A percentile compares a stretch with the other conserved stretches of the same genome.
Evolutionary conservation across 2,113 vertebrate species (phyloP).

Genomic region (Geococcyx californianus): DNA sequence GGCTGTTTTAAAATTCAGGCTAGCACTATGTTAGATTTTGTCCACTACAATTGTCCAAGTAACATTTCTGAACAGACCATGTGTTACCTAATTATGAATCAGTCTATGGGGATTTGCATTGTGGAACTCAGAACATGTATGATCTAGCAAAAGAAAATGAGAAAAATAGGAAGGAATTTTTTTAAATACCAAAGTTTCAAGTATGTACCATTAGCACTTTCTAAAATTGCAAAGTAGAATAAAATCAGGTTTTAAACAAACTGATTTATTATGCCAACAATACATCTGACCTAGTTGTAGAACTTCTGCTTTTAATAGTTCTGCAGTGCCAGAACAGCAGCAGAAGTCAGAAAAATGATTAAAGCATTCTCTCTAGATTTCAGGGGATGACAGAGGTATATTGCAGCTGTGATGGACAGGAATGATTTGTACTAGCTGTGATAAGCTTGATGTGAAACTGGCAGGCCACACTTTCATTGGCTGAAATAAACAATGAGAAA

Average conservation of each 20-base stretch:
- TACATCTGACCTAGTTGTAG: slow-evolving; percentile 34
- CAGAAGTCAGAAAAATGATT: slow-evolving; percentile 47
- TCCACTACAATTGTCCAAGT: background rate
- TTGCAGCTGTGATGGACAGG: slow-evolving; percentile 24
- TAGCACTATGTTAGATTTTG: background rate
- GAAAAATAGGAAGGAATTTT: background rate
- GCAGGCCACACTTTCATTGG: background rate
- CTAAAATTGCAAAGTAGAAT: background rate
- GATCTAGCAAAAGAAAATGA: background rate
- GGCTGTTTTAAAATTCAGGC: background rate
- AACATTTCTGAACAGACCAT: background rate
- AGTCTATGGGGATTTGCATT: background rate
- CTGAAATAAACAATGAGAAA: slow-evolving; percentile 20
- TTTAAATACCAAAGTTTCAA: background rate
- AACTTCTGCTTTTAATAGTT: background rate
- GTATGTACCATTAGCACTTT: background rate
- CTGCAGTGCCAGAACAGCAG: background rate
- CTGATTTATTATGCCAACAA: slow-evolving; percentile 36
- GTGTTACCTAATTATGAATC: background rate
- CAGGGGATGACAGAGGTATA: background rate
- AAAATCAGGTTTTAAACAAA: background rate
- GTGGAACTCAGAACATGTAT: background rate
- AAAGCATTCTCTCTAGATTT: slow-evolving; percentile 35
- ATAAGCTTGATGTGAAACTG: slow-evolving; percentile 55
- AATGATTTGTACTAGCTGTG: slow-evolving; percentile 50